These are phyloP conservation scores for Acridotheres tristis DNA, from an alignment of 2,797 vertebrate genomes.

Conservation along the genomic window DNA sequence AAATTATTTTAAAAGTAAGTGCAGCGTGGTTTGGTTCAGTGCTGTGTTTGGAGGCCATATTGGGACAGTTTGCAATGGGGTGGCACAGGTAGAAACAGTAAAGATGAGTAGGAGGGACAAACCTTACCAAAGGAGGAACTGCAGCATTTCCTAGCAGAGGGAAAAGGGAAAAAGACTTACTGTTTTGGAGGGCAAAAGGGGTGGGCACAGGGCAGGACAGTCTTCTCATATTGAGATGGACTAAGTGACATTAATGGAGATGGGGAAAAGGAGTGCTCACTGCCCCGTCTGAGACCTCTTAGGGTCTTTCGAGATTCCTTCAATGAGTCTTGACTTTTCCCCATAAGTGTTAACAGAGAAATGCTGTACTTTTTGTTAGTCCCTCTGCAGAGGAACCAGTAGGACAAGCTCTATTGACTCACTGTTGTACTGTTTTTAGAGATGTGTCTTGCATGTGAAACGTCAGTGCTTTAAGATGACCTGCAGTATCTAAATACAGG, in stretches of 20 bases:
- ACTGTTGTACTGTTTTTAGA: not conserved
- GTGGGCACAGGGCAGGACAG: not conserved
- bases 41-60: not conserved
- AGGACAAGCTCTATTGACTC: not conserved
- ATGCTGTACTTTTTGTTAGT: not conserved
- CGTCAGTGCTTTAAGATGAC: not conserved
- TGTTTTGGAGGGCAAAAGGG: not conserved
- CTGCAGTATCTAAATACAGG: not conserved
- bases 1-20: not conserved
- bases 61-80: not conserved
- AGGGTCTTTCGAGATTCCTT: not conserved
- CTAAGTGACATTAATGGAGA: not conserved
- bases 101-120: not conserved
- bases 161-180: not conserved
- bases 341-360: not conserved
- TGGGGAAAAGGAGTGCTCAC: not conserved
- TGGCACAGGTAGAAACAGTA: not conserved
- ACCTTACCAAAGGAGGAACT: not conserved
- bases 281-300: not conserved
- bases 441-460: not conserved
- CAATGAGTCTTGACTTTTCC: not conserved
- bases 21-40: not conserved
- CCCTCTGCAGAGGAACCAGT: not conserved
- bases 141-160: not conserved
- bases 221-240: fast-evolving